A percentile compares a stretch with the other conserved stretches of the same genome.
phyloP scores from a whole-genome alignment of 1,140 invertebrate genomes.

The Philopotamus ludificatus region DNA sequence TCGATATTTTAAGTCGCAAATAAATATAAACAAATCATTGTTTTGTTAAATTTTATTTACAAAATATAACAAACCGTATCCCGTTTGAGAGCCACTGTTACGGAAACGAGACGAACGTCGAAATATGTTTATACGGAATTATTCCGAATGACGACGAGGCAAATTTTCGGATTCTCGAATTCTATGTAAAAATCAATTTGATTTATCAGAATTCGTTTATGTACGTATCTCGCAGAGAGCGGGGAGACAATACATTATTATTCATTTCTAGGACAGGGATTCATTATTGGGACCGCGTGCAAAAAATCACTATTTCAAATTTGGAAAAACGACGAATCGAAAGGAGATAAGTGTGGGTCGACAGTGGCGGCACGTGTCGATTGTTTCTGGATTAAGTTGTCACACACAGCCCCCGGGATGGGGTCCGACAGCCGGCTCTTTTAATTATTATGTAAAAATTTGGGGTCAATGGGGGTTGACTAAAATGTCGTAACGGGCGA shows the following conservation, averaged over 20 bases:
- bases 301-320: no score
- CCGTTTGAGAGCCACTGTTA: background rate
- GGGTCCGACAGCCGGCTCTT: slow-evolving; percentile 23
- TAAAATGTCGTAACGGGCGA: background rate
- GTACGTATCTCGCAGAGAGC: no score
- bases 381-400: slow-evolving; percentile 41
- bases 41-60: no score
- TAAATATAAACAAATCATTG: no score
- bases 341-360: slow-evolving; percentile 13
- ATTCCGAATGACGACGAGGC: slow-evolving; percentile 30
- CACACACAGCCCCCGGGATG: slow-evolving; percentile 30
- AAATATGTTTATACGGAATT: slow-evolving; percentile 33
- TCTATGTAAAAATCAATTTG: slow-evolving; percentile 22
- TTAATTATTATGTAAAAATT: slow-evolving; percentile 39
- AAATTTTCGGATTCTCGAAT: slow-evolving; percentile 20
- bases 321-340: slow-evolving; percentile 17
- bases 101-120: slow-evolving; percentile 12
- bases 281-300: no score
- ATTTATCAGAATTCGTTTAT: slow-evolving; percentile 12
- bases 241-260: no score
- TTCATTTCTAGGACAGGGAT: no score
- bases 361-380: slow-evolving; percentile 28
- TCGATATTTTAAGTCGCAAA: no score
- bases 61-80: no score
- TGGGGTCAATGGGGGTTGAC: slow-evolving; percentile 6